Conservation (phyloP, 1,140 invertebrate genomes). For the Drosophila neocordata region DNA sequence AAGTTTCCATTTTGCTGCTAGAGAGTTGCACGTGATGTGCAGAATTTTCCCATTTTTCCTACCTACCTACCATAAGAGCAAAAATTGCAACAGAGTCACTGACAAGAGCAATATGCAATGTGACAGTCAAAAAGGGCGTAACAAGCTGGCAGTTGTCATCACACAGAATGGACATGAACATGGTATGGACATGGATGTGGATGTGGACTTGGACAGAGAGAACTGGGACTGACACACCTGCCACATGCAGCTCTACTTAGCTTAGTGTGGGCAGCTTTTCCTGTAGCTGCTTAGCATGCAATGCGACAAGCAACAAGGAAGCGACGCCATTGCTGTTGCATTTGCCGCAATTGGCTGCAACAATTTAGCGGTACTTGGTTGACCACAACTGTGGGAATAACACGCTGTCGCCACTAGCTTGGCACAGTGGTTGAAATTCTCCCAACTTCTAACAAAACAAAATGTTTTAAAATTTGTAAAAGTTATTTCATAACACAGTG, state of each 20-base stretch:
- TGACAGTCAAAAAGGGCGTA: constrained; percentile 70
- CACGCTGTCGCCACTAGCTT: constrained; percentile 25
- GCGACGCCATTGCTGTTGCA: constrained; percentile 31
- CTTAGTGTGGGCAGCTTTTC: constrained; percentile 54
- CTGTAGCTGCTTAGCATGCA: constrained; percentile 69
- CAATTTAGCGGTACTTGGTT: constrained; percentile 75
- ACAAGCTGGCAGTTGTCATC: constrained; percentile 66
- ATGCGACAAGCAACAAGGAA: constrained; percentile 62
- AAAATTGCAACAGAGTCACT: constrained; percentile 11
- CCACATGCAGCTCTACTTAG: constrained; percentile 37
- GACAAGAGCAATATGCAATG: constrained; percentile 65
- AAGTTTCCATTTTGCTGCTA: constrained; percentile 27
- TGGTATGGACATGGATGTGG: constrained; percentile 11
- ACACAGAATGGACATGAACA: constrained; percentile 27
- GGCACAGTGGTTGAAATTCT: constrained; percentile 39
- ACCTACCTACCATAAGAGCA: constrained; percentile 17
- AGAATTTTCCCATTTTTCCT: constrained; percentile 36
- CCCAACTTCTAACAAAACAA: background rate
- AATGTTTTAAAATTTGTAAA: background rate
- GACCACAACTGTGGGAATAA: constrained; percentile 70
- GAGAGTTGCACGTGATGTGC: constrained; percentile 27
- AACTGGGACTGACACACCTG: constrained; percentile 53
- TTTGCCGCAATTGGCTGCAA: constrained; percentile 51
- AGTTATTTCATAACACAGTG: background rate
- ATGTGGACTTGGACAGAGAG: too few relatives aligned